Evolutionary conservation across 2,113 vertebrate genomes (phyloP), one percentile per base, ranked within the genome.

Genomic region (Micronisus gabar): DNA sequence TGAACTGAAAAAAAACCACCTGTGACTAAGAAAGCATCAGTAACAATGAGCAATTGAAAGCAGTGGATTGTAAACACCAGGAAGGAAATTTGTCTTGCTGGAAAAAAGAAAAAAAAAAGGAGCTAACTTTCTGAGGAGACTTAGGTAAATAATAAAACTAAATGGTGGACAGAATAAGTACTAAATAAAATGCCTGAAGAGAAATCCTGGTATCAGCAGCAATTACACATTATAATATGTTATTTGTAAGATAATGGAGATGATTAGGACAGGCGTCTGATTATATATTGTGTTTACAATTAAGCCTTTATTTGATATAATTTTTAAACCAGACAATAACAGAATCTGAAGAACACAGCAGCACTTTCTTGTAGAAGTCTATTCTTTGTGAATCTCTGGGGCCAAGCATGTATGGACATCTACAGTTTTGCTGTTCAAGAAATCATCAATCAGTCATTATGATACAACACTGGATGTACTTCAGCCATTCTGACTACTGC

Each of bases 281-380:
- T 90, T 88, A 67, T 63, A 74, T 26, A 73, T 78, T 88, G 50
- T 86, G 22, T 58, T 97, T 62, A 92, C 50, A 95, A 95, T 93
- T 70, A 76, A 85, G 21, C 15, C 36, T 68, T 68, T 81, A 81
- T 85, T 78, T 96, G 14, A 45, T 68, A 47, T 5, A 2, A 47
- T 55, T 71, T 96, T 90, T 16, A 81, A 83, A 32, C 21, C 47
- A 93, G 67, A 63, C 32, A 59, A 34, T 53, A 81, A 43, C 13
- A 50, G 74, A 66, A 83, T 71, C 1, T 68, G 52, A 93, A 89
- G 48, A 62, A 75, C 50, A 58, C 11, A 59, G 63, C 15, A 87
- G 16, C 29, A 53, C 23, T 38, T 82, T 65, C 90, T 94, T 53
- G 38, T 73, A 38, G 29, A 85, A 62, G 22, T 10, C 53, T 86